Evolutionary conservation across 2,113 vertebrate genomes (phyloP), one percentile per base, ranked within the genome.

Genomic region (human (Homo sapiens)): DNA sequence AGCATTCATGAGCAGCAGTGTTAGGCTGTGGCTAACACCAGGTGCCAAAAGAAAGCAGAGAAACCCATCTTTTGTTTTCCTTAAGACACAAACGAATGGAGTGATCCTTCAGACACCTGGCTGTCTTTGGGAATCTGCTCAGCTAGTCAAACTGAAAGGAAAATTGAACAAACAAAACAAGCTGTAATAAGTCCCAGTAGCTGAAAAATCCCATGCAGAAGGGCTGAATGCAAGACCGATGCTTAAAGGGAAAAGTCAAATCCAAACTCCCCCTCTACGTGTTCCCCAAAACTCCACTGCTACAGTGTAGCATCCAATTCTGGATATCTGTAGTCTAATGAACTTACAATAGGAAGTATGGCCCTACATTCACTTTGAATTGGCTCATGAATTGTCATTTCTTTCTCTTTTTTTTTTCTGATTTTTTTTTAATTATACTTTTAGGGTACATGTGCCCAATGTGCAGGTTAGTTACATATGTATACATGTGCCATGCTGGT

Each of bases 121-220:
- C 43, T 57, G 4, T 50, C 83, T 95, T 55, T 92, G 66, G 89
- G 45, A 75, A 72, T 87, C n/a, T 35, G 95, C 72, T 85, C 61
- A 93, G 78, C 73, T 68, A 7, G 78, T 52, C 61, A 66, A 70
- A 93, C 38, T 22, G 48, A 2, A 87, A 57, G 95, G 40, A 43
- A 22, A 66, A 25, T 2, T 0, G 7, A 83, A 90, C 64, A 70
- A 68, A 50, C 30, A 50, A 76, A 68, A 64, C 8, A 0, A 32
- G 30, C 25, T 2, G 7, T 5, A 1, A 1, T 23, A 45, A 45
- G 27, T 2, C 32, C 27, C 27, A 61, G 25, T 38, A 14, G 27
- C 40, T 35, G 72, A 30, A 94, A 35, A 93, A 22, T 1, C 25
- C 22, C 22, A 35, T 1, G 18, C 38, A 20, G 72, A 20, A 4